Base-by-base conservation (phyloP, 2,797 vertebrate species). In the Gobionotothen gibberifrons region DNA sequence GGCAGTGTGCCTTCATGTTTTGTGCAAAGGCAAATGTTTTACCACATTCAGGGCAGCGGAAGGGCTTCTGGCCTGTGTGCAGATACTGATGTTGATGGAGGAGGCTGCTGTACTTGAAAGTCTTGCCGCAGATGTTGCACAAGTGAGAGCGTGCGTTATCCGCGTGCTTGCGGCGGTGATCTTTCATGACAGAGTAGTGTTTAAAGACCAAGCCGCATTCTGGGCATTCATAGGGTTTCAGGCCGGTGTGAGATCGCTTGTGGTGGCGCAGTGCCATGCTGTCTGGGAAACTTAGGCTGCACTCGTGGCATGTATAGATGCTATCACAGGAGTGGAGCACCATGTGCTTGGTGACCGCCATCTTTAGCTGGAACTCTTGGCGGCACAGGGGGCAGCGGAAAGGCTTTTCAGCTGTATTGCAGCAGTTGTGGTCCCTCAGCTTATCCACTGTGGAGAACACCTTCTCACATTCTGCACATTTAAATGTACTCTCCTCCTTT, bases 81-180 rank as follows among this genome's bases (percentile, higher is more conserved):
- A 95, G 92, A 65, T 94, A 95, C 81, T 94, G 93, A 61, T 96
- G 95, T 71, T 95, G 95, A 74, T 95, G 94, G 69, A 95, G 90
- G 69, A 95, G 93, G 81, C 93, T 95, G 82, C 90, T 85, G 17
- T 93, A 95, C 73, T 94, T 95, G 78, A 96, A 96, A 57, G 77
- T 85, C 82, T 95, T 96, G 2, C 90, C 90, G 1, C 95, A 96
- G 61, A 94, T 81, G 59, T 85, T 90, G 86, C 95, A 96, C 53
- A 85, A 70, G 74, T 94, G 91, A 11, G 91, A 88, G 15, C 89
- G 85, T 1, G 57, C 48, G 62, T 78, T 87, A 68, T 91, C 89
- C 0, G 75, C 79, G 81, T 96, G 95, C 75, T 79, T 93, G 61
- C 94, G 93, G 1, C 95, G 94, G 81, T 96, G 95, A 69, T 94